Percentiles rank a stretch among this genome's conserved stretches.
Conservation (phyloP, 2,797 vertebrate genomes). For the Lagocephalus sceleratus region DNA sequence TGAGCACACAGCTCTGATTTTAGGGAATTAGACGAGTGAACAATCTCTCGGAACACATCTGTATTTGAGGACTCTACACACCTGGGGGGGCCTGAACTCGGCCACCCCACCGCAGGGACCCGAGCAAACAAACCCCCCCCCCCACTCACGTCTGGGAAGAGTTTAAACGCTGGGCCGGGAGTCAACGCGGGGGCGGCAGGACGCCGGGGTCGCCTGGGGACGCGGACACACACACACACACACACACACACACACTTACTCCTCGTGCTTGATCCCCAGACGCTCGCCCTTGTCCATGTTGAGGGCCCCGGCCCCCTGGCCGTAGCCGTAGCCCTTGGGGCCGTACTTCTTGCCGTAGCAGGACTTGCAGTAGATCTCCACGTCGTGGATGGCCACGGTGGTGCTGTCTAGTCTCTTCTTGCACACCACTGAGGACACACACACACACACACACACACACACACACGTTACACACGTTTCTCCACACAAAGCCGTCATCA, state of each 20-base stretch:
- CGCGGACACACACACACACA: no score
- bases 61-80: no score
- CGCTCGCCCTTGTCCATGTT: slow-evolving; percentile 94
- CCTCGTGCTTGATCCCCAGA: slow-evolving; percentile 90
- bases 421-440: slow-evolving; percentile 83
- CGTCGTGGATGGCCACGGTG: slow-evolving; percentile 88
- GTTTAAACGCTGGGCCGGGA: background rate
- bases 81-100: background rate
- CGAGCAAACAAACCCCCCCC: background rate
- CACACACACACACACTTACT: no score
- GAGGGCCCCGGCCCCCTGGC: slow-evolving; percentile 91
- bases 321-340: slow-evolving; percentile 93
- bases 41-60: background rate
- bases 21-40: background rate
- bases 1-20: background rate
- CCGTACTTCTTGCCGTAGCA: slow-evolving; percentile 97
- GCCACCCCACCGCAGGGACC: background rate
- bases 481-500: no score
- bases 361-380: slow-evolving; percentile 94
- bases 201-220: no score
- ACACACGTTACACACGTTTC: no score
- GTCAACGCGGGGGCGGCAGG: background rate
- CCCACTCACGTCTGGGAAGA: slow-evolving; percentile 1
- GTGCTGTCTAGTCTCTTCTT: slow-evolving; percentile 94
- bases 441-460: background rate